Conservation (phyloP, 2,888 invertebrate species). For the Labia minor region DNA sequence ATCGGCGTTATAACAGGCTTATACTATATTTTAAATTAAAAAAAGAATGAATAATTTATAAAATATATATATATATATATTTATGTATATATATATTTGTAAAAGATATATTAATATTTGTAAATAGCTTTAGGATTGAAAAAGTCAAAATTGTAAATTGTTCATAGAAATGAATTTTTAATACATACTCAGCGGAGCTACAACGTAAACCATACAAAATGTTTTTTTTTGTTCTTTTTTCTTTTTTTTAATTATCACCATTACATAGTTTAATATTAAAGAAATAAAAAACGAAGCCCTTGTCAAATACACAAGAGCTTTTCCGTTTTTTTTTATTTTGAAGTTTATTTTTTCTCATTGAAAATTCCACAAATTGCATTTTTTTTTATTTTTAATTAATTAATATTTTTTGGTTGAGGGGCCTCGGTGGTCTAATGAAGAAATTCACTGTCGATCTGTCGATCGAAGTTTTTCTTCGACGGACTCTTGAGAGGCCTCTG, state of each 20-base stretch:
- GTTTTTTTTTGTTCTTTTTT: not conserved
- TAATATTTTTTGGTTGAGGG: slow-evolving; percentile 19
- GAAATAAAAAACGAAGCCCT: slow-evolving; percentile 24
- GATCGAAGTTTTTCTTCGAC: slow-evolving; percentile 89
- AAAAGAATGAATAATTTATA: no score
- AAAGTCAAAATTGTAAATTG: slow-evolving; percentile 15
- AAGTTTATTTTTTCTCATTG: slow-evolving; percentile 14
- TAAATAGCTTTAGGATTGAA: not conserved
- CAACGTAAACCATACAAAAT: slow-evolving; percentile 13
- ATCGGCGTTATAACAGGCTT: slow-evolving; percentile 8
- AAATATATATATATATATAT: not conserved
- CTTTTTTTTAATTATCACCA: not conserved
- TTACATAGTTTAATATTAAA: slow-evolving; percentile 21
- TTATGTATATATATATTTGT: not conserved
- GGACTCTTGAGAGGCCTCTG: slow-evolving; percentile 86
- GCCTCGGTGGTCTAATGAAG: slow-evolving; percentile 20
- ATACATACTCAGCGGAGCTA: slow-evolving; percentile 25
- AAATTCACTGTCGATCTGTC: slow-evolving; percentile 74
- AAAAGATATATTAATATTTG: not conserved
- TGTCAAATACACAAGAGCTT: slow-evolving; percentile 21
- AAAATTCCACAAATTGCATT: slow-evolving; percentile 7
- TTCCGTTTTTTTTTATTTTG: slow-evolving; percentile 16
- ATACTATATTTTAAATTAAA: not conserved
- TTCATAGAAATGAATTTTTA: slow-evolving; percentile 28
- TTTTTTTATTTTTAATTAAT: not conserved